Evolutionary conservation across 2,113 vertebrate species (phyloP).

Genomic region (Cardinalis cardinalis): DNA sequence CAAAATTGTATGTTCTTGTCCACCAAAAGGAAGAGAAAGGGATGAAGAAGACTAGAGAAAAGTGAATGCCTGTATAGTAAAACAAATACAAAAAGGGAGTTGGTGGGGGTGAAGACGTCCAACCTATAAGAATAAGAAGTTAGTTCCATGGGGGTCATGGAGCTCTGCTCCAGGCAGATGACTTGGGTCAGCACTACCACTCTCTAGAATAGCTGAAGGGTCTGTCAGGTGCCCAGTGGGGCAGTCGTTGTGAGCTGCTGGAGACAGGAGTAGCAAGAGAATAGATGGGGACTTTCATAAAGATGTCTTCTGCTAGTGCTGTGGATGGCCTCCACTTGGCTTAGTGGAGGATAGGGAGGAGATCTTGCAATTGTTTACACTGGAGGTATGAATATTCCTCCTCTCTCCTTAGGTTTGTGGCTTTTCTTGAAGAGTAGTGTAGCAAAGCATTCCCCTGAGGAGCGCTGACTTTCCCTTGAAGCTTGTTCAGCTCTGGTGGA

Average conservation of each 20-base stretch:
- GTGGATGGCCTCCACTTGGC: background rate
- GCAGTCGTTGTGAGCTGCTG: background rate
- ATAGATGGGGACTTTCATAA: background rate
- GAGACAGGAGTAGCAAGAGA: background rate
- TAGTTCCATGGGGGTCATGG: background rate
- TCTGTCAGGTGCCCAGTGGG: background rate
- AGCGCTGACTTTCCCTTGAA: background rate
- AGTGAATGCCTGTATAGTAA: background rate
- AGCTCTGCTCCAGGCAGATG: background rate
- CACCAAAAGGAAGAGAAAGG: background rate
- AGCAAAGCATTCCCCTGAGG: background rate
- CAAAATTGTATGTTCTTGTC: fast-evolving
- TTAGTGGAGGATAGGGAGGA: background rate
- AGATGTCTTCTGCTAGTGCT: background rate
- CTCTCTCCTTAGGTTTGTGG: background rate
- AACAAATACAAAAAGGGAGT: background rate
- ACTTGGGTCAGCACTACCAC: background rate
- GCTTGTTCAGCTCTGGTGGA: background rate
- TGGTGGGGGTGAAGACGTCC: background rate
- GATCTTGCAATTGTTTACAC: background rate
- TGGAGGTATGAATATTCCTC: background rate
- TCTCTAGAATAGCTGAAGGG: background rate
- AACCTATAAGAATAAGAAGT: background rate
- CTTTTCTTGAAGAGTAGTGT: background rate
- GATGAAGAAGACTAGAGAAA: background rate